phyloP scores from a whole-genome alignment of 2,113 vertebrate species.

The Cheilinus undulatus region DNA sequence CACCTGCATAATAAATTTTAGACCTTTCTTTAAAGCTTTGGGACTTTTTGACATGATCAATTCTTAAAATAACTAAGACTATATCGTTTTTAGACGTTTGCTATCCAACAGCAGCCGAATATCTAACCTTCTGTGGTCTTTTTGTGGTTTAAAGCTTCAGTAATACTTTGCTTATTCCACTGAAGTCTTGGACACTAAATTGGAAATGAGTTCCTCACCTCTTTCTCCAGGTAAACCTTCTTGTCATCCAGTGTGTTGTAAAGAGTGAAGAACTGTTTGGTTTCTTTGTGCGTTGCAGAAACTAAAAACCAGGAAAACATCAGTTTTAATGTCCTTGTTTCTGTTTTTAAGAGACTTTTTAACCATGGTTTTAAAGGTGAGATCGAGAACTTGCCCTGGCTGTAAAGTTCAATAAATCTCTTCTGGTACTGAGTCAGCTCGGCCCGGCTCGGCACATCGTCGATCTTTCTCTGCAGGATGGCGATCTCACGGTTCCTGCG shows the following conservation, averaged over 20 bases:
- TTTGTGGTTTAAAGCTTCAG: no score
- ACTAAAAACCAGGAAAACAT: constrained; percentile 79
- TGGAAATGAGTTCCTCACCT: constrained; percentile 79
- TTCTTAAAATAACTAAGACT: no score
- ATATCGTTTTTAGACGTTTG: no score
- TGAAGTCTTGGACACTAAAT: no score
- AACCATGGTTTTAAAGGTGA: no score
- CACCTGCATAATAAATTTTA: no score
- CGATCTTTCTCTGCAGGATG: constrained; percentile 96
- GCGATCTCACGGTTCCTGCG: constrained; percentile 97
- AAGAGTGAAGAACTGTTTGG: constrained; percentile 98
- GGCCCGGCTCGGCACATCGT: constrained; percentile 96
- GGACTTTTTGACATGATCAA: no score
- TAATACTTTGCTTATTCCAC: no score
- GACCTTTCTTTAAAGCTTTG: no score
- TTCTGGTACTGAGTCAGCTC: constrained; percentile 99
- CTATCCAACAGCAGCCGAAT: no score
- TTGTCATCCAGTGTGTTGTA: constrained; percentile 99
- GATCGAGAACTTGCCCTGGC: constrained; percentile 88
- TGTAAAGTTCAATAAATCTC: constrained; percentile 98
- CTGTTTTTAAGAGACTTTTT: background rate
- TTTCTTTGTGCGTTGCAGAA: constrained; percentile 98
- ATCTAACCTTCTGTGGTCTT: no score
- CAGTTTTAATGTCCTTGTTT: background rate
- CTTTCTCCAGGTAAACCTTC: constrained; percentile 98